phyloP scores from a whole-genome alignment of 2,797 vertebrate species.

The Clarias pachynema region DNA sequence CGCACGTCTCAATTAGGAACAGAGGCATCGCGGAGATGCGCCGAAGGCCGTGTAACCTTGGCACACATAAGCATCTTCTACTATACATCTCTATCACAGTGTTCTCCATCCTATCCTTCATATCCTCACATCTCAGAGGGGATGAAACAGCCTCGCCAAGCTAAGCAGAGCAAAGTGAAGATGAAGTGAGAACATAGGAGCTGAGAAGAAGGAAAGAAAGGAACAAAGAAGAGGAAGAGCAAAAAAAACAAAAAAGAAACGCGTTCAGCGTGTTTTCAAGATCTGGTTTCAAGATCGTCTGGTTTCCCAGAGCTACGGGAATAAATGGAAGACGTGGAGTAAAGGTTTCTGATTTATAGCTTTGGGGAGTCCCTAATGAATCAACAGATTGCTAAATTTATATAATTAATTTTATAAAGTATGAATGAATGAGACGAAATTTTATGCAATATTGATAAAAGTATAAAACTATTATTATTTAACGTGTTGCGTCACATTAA shows the following conservation, averaged over 20 bases:
- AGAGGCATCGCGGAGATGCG: neutral
- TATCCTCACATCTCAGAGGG: slow-evolving; percentile 52
- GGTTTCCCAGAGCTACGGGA: slow-evolving; percentile 61
- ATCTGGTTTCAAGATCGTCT: slow-evolving; percentile 85
- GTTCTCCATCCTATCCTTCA: neutral
- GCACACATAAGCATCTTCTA: neutral
- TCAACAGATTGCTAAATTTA: neutral
- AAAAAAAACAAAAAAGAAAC: neutral
- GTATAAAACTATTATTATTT: neutral
- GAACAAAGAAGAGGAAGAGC: neutral
- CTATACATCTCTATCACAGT: neutral
- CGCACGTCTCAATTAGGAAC: neutral
- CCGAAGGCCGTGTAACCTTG: slow-evolving; percentile 13
- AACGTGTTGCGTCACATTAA: neutral
- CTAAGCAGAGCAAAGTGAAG: slow-evolving; percentile 59
- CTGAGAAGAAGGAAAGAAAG: neutral
- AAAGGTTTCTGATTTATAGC: neutral
- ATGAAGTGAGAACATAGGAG: slow-evolving; percentile 41
- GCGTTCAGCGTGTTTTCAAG: slow-evolving; percentile 75
- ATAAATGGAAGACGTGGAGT: neutral
- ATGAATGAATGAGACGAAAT: too few relatives aligned
- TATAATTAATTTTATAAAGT: too few relatives aligned
- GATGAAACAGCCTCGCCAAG: slow-evolving; percentile 56
- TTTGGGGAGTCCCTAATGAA: neutral
- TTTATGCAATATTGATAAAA: too few relatives aligned